These are phyloP conservation scores for Lomographa bimaculata DNA, from an alignment of 2,888 invertebrate species.

Conservation along the genomic window DNA sequence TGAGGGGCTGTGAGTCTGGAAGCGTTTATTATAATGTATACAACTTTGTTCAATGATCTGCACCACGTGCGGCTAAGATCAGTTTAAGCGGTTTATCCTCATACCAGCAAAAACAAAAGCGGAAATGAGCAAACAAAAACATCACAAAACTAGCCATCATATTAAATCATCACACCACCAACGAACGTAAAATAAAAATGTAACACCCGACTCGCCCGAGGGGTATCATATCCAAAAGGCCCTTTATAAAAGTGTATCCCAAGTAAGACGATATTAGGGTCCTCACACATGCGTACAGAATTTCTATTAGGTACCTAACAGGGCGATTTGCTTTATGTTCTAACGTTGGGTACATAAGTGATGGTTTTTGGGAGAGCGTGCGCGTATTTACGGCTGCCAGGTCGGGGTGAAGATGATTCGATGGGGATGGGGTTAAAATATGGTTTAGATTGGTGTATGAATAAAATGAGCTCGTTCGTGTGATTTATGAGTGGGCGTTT, in stretches of 20 bases:
- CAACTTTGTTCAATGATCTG: too few relatives aligned
- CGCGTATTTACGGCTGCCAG: slow-evolving; percentile 1
- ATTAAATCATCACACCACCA: slow-evolving; percentile 13
- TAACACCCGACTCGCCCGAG: slow-evolving; percentile 41
- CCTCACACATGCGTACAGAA: slow-evolving; percentile 66
- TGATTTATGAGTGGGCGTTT: background rate
- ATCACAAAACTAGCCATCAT: slow-evolving; percentile 6
- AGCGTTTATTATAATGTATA: too few relatives aligned
- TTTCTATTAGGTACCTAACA: slow-evolving; percentile 70
- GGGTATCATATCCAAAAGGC: slow-evolving; percentile 50
- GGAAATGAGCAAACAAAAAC: slow-evolving; percentile 1
- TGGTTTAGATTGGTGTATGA: slow-evolving; percentile 7
- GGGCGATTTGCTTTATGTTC: slow-evolving; percentile 66
- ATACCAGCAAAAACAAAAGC: too few relatives aligned
- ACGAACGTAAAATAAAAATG: slow-evolving; percentile 34
- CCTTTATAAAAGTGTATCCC: slow-evolving; percentile 58
- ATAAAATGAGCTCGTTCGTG: slow-evolving; percentile 8
- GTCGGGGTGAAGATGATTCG: slow-evolving; percentile 13
- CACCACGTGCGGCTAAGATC: too few relatives aligned
- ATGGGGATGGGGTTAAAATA: slow-evolving; percentile 10
- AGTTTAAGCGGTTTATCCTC: too few relatives aligned
- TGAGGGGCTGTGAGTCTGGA: too few relatives aligned
- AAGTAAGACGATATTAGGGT: slow-evolving; percentile 64
- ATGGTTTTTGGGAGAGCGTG: slow-evolving; percentile 17
- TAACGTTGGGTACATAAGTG: slow-evolving; percentile 29